Evolutionary conservation across 2,797 vertebrate species (phyloP).

Genomic region (Myiothlypis chrysogaster): DNA sequence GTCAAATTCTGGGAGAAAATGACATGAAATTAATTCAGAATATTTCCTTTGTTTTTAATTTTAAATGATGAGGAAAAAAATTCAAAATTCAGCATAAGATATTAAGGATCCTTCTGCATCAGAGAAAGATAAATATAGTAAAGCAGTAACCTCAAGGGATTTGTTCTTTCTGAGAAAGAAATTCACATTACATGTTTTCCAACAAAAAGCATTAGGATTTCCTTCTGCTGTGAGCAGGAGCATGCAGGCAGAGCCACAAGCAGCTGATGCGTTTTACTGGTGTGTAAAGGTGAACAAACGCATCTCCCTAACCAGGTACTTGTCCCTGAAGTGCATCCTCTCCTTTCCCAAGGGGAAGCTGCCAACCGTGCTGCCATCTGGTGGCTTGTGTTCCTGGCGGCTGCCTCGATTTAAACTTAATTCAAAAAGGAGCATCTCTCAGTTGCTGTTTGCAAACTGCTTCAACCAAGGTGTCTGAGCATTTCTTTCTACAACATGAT

Average conservation of each 20-base stretch:
- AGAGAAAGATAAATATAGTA: neutral
- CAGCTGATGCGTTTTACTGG: neutral
- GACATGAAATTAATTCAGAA: neutral
- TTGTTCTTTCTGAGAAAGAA: neutral
- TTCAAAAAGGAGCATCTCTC: neutral
- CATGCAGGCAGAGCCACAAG: neutral
- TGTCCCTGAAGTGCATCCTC: rapidly evolving
- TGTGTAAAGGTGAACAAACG: neutral
- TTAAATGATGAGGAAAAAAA: rapidly evolving
- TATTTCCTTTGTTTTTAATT: neutral
- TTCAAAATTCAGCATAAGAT: neutral
- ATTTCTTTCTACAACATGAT: neutral
- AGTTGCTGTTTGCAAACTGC: neutral
- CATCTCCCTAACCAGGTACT: neutral
- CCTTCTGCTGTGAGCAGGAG: neutral
- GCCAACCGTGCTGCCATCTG: neutral
- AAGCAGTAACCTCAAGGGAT: neutral
- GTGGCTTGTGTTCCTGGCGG: neutral
- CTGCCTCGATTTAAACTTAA: neutral
- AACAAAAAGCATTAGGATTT: neutral
- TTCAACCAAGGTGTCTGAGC: neutral
- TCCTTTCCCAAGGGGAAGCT: neutral
- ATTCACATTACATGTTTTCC: neutral
- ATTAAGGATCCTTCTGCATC: neutral
- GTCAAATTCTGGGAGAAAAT: neutral